Evolutionary conservation across 1,140 invertebrate genomes (phyloP), one percentile per base, ranked within the genome.

Genomic region (Prorops nasuta): DNA sequence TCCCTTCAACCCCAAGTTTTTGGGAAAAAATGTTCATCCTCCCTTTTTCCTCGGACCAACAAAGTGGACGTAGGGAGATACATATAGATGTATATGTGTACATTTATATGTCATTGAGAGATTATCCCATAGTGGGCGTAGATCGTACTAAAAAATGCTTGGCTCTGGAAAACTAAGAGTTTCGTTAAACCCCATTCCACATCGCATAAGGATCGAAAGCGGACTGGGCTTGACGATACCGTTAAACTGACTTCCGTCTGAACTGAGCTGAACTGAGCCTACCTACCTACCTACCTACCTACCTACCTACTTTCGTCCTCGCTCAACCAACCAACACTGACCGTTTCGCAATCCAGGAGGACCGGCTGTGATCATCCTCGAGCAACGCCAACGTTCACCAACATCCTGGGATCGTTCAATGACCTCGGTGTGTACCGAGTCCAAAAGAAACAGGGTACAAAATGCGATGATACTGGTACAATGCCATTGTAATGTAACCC

Each of bases 201-300:
- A n/a, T n/a, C 47, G 47, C 36, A 50, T 37, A 58, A 54, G 48
- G 38, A 58, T 57, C 49, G 47, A 40, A 48, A 48, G 41, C 54
- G 48, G 44, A 44, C 59, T 56, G 57, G 49, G 46, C 19, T 36
- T 41, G 28, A 35, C 60, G 59, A 62, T 69, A 71, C 70, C 70
- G 70, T 72, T 72, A 72, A 70, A 64, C 63, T 62, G 66, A 73
- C 69, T 73, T 73, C 69, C 71, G 71, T 63, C 66, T n/a, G n/a
- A n/a, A n/a, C n/a, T n/a, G n/a, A n/a, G n/a, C n/a, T n/a, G n/a
- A n/a, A n/a, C n/a, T n/a, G n/a, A n/a, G n/a, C n/a, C n/a, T n/a
- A n/a, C n/a, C n/a, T 68, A 59, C 58, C 65, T 63, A 69, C 67
- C 68, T 67, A 68, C 57, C 66, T 69, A 71, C 67, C 64, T 71